Evolutionary conservation across 2,888 invertebrate genomes (phyloP), one percentile per base, ranked within the genome.

Genomic region (Pollenia angustigena): DNA sequence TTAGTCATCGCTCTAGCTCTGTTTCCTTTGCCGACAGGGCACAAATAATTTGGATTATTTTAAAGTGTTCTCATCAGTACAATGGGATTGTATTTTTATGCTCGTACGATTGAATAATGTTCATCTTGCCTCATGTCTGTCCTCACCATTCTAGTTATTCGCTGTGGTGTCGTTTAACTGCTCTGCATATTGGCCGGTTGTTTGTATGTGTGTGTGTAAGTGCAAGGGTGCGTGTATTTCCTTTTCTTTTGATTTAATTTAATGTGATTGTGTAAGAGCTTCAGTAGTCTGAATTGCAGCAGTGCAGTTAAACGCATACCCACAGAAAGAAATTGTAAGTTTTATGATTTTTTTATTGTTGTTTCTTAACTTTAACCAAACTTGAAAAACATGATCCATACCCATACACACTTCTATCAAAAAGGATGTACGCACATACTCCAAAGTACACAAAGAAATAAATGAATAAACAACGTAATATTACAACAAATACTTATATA

Each of bases 21-120:
- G 64, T 0, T 32, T 32, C 32, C 32, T 32, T 32, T 32, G 4
- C 32, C 32, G 32, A 0, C 32, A 32, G 32, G 32, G 6, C 32
- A 32, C 32, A 32, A 32, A 32, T 6, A 6, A 32, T 56, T 50
- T n/a, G 56, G 40, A 74, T 66, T 81, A 66, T 81, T 81, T 76
- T 74, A 68, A 81, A 87, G 78, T 68, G 81, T 87, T 78, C 18
- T 18, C 84, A 78, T 87, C 76, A 68, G 62, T 58, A 81, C 76
- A 87, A 87, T 87, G 76, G 69, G 76, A 81, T 68, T 87, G 78
- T 72, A 81, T 82, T 75, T 74, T 75, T 75, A 46, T 69, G 60
- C 10, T 62, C 40, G 9, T 84, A 74, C 84, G 52, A 81, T 86
- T 87, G 84, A 84, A 84, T 64, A 60, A 76, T 46, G 32, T 74